phyloP scores from a whole-genome alignment of 2,797 vertebrate species.

The Ptychadena robeensis region DNA sequence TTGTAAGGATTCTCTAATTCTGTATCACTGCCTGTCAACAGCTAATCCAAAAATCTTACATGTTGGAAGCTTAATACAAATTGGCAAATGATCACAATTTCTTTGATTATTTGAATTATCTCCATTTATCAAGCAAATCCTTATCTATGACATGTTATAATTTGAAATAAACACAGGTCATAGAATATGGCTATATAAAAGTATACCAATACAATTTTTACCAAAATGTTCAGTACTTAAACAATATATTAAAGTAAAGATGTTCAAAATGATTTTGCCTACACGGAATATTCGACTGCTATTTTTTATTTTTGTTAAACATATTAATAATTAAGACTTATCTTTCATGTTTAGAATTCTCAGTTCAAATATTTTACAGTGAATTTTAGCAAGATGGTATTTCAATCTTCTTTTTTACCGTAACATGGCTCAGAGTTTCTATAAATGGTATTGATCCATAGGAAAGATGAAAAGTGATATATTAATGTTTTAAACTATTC shows the following conservation, averaged over 20 bases:
- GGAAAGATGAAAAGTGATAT: constrained; percentile 60
- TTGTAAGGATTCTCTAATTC: too few relatives aligned
- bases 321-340: background rate
- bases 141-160: too few relatives aligned
- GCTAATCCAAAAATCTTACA: background rate
- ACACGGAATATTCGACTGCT: too few relatives aligned
- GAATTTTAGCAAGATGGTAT: constrained; percentile 39
- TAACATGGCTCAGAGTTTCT: constrained; percentile 55
- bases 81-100: too few relatives aligned
- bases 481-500: constrained; percentile 58
- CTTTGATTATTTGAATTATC: too few relatives aligned
- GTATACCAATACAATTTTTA: too few relatives aligned
- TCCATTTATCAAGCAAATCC: too few relatives aligned
- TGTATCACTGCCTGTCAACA: background rate
- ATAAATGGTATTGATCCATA: constrained; percentile 58
- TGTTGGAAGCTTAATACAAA: background rate
- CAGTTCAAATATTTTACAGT: constrained; percentile 9
- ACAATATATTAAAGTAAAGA: too few relatives aligned
- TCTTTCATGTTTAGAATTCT: background rate
- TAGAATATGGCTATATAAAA: too few relatives aligned
- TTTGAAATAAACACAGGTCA: too few relatives aligned
- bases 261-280: too few relatives aligned
- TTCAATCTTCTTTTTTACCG: constrained; percentile 54
- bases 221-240: too few relatives aligned
- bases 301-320: background rate